Percentiles rank a stretch among this genome's conserved stretches.
Conservation (phyloP, 1,140 invertebrate genomes). For the Drosophila navojoa region DNA sequence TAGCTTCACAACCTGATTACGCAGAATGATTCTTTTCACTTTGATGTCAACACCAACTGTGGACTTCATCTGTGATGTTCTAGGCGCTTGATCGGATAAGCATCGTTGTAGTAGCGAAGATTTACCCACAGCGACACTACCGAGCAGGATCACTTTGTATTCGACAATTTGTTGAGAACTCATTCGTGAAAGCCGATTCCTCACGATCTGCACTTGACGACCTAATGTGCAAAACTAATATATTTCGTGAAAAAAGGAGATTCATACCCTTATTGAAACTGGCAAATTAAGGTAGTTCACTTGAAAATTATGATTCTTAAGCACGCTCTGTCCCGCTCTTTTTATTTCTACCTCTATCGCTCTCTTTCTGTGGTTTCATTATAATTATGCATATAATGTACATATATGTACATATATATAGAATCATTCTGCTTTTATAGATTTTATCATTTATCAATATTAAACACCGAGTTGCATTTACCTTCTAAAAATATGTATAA, state of each 20-base stretch:
- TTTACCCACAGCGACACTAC: constrained; percentile 44
- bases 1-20: constrained; percentile 2
- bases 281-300: too few relatives aligned
- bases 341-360: too few relatives aligned
- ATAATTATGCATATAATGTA: too few relatives aligned
- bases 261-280: too few relatives aligned
- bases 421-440: too few relatives aligned
- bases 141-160: constrained; percentile 22
- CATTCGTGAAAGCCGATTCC: neutral
- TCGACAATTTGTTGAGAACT: neutral
- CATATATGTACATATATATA: too few relatives aligned
- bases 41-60: constrained; percentile 33
- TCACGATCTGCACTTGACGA: neutral
- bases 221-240: neutral
- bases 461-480: too few relatives aligned
- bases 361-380: too few relatives aligned
- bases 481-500: too few relatives aligned
- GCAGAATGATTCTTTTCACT: constrained; percentile 17
- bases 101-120: constrained; percentile 28
- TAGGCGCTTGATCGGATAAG: neutral
- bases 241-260: neutral
- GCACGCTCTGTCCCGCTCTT: too few relatives aligned
- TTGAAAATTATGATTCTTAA: too few relatives aligned
- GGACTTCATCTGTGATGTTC: neutral
- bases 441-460: too few relatives aligned